Evolutionary conservation across 2,113 vertebrate genomes (phyloP).

Genomic region (Tichodroma muraria): DNA sequence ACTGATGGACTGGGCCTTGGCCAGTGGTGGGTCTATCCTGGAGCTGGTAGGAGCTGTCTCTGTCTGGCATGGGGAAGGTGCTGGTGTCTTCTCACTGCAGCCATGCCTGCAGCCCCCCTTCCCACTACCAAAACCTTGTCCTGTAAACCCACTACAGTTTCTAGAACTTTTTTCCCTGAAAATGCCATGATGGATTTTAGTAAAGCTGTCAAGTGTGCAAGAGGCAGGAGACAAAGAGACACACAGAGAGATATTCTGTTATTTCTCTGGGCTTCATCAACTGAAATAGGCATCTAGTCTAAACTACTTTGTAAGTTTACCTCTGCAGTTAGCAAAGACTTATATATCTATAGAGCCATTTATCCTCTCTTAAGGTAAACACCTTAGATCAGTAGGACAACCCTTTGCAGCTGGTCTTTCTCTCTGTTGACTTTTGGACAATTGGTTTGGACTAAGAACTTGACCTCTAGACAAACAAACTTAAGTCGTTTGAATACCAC

Average conservation of each 20-base stretch:
- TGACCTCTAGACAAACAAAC: not conserved
- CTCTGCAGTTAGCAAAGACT: not conserved
- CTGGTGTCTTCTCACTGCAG: not conserved
- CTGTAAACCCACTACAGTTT: not conserved
- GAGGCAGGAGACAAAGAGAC: not conserved
- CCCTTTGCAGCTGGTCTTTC: not conserved
- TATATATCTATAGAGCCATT: not conserved
- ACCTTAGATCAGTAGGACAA: not conserved
- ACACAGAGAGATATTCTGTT: not conserved
- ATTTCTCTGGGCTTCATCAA: not conserved
- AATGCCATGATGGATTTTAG: not conserved
- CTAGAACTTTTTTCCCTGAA: not conserved
- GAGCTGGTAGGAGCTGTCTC: not conserved
- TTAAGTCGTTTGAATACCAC: not conserved
- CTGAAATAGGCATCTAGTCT: not conserved
- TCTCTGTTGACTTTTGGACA: not conserved
- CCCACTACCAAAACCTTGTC: not conserved
- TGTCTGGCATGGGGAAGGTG: not conserved
- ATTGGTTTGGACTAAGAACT: not conserved
- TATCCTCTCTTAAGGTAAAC: not conserved
- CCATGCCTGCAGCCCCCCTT: not conserved
- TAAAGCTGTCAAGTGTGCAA: rapidly evolving
- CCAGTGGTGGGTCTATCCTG: not conserved
- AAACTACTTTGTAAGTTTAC: not conserved
- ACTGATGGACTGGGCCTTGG: not conserved